Base-by-base conservation (phyloP, 2,888 invertebrate species). In the Yponomeuta cagnagella region DNA sequence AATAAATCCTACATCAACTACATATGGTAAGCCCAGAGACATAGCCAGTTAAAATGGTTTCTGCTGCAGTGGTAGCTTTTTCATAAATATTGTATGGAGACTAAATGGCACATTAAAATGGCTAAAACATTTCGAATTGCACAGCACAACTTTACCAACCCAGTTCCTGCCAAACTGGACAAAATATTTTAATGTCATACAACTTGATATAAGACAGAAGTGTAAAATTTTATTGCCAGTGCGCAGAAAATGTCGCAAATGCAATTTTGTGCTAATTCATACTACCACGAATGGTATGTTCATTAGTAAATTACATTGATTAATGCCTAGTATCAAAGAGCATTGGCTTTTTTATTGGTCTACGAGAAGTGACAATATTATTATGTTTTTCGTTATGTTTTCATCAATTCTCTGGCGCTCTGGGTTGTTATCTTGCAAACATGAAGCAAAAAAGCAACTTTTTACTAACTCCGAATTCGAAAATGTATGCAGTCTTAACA, bases 241-340 rank as follows among this genome's bases (percentile, higher is more conserved):
- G 52, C 69, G 72, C 71, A 79, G 78, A 78, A 78, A 77, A 73
- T 71, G 73, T 73, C 71, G 73, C 71, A 71, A 76, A 76, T 74
- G 76, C 74, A 77, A 76, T 77, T 78, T 80, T 76, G 76, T 78
- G 77, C 75, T 77, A 77, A 80, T 79, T 76, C 74, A 71, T 75
- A 72, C 72, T 77, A 78, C 78, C 75, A 23, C 23, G 75, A 71
- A 23, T 6, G 30, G 30, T 15, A 5, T 58, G 52, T 58, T 58
- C 52, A 58, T 58, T 58, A 58, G 12, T 58, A 58, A 8, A 8
- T 6, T 43, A 58, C 15, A 2, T 58, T 58, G 5, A 58, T 15
- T 58, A 58, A 15, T 58, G 52, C 15, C 3, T 12, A 5, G 12
- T 15, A 15, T 5, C 3, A 12, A 58, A 58, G 15, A 5, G 52